phyloP scores from a whole-genome alignment of 2,113 vertebrate species.

The Acanthochromis polyacanthus region DNA sequence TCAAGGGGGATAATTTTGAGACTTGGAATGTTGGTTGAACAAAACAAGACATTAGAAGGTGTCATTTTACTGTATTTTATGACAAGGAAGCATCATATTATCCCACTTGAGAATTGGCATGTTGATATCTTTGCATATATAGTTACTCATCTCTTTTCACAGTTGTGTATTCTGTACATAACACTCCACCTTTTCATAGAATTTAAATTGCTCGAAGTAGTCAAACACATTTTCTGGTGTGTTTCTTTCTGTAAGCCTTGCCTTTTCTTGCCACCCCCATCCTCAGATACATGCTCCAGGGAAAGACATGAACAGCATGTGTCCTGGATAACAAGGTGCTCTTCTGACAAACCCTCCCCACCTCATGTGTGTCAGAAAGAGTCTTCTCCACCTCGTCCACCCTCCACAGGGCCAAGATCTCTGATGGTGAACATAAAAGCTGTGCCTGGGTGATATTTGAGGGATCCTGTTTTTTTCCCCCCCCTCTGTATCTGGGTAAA shows the following conservation, averaged over 20 bases:
- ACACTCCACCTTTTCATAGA: not conserved
- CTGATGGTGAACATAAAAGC: slow-evolving; percentile 26
- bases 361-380: not conserved
- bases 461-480: not conserved
- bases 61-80: too few species aligned
- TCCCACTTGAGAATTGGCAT: too few species aligned
- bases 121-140: too few species aligned
- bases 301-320: slow-evolving; percentile 49
- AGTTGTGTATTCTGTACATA: too few species aligned
- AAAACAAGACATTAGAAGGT: too few species aligned
- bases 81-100: too few species aligned
- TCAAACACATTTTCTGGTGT: not conserved
- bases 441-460: slow-evolving; percentile 38
- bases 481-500: slow-evolving; percentile 23
- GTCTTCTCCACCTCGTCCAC: not conserved
- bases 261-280: not conserved
- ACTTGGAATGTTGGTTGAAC: too few species aligned
- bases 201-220: not conserved
- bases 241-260: not conserved
- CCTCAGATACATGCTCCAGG: slow-evolving; percentile 24
- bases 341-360: slow-evolving; percentile 23
- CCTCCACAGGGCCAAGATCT: slow-evolving; percentile 24
- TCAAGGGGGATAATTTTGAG: too few species aligned
- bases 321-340: slow-evolving; percentile 56
- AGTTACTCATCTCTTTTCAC: too few species aligned